Evolutionary conservation across 2,797 vertebrate genomes (phyloP), one percentile per base, ranked within the genome.

Genomic region (Microctenopoma stevenorrisi): DNA sequence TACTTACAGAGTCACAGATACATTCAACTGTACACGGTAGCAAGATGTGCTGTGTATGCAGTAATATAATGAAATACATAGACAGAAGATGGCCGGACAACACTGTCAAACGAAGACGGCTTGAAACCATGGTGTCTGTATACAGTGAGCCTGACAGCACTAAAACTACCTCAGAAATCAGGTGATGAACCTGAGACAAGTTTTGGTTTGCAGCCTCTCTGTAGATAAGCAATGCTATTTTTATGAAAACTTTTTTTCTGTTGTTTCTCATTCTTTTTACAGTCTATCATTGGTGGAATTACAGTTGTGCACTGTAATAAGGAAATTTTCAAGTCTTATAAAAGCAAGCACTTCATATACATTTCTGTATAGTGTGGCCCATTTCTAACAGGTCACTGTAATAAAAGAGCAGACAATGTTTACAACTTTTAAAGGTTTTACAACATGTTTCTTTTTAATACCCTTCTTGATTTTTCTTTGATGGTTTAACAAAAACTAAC

Each of bases 51-150:
- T 55, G 18, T 57, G 1, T 28, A 28, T 14, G 49, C 5, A 35
- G 30, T 8, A 64, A 25, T 46, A 49, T n/a, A 44, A 25, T 44
- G 10, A 47, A 25, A 8, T n/a, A 15, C 38, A 25, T 28, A 40
- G 11, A 43, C 42, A 43, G 6, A 43, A 15, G 14, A 43, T 37
- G 12, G 14, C 7, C 11, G 46, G 38, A 35, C 10, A 26, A 69
- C 18, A 5, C 9, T 44, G 53, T 64, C 25, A 15, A 12, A 46
- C 37, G 3, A 3, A 49, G 16, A 46, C 44, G 11, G 56, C 25
- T 35, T 33, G 30, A 33, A 30, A 33, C 30, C 30, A n/a, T 50
- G 43, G 69, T 22, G 40, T n/a, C 70, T 38, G 64, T 62, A 72
- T 22, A 5, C 16, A 10, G 26, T 51, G 4, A 53, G 6, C 16